These are phyloP conservation scores for Seriola rivoliana DNA, from an alignment of 2,113 vertebrate species.

Conservation along the genomic window DNA sequence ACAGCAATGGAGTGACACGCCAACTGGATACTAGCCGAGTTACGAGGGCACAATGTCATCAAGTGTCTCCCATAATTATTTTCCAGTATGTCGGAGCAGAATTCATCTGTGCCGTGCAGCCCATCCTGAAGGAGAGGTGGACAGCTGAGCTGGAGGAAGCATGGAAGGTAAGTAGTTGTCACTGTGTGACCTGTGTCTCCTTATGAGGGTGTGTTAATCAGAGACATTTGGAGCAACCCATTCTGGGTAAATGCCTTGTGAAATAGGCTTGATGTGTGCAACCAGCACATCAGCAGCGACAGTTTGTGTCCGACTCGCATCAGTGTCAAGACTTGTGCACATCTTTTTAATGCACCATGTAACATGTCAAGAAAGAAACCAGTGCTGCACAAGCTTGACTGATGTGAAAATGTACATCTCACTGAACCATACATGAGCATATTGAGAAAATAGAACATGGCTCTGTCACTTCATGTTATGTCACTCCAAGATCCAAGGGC, in stretches of 20 bases:
- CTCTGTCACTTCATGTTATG: conserved; percentile 50
- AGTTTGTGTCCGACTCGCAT: background rate
- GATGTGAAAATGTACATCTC: conserved; percentile 32
- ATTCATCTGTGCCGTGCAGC: conserved; percentile 85
- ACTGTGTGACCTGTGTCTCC: background rate
- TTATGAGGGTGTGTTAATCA: background rate
- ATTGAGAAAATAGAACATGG: conserved; percentile 11
- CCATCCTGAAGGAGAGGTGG: conserved; percentile 85
- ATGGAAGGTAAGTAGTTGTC: conserved; percentile 80
- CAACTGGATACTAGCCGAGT: background rate
- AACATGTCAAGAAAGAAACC: conserved; percentile 39
- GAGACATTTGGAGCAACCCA: background rate
- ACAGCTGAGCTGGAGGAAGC: conserved; percentile 84
- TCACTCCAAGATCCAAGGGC: background rate
- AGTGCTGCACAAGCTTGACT: conserved; percentile 31
- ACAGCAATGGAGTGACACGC: background rate
- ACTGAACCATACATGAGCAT: conserved; percentile 40
- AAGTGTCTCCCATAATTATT: conserved; percentile 31
- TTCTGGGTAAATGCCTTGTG: background rate
- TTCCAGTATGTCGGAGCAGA: conserved; percentile 85
- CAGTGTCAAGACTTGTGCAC: background rate
- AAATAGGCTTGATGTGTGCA: conserved; percentile 7
- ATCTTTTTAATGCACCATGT: conserved; percentile 3
- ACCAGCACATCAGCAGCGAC: background rate
- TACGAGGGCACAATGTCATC: background rate